These are phyloP conservation scores for Poliocrania exsul DNA, from an alignment of 2,797 vertebrate genomes.

Conservation along the genomic window DNA sequence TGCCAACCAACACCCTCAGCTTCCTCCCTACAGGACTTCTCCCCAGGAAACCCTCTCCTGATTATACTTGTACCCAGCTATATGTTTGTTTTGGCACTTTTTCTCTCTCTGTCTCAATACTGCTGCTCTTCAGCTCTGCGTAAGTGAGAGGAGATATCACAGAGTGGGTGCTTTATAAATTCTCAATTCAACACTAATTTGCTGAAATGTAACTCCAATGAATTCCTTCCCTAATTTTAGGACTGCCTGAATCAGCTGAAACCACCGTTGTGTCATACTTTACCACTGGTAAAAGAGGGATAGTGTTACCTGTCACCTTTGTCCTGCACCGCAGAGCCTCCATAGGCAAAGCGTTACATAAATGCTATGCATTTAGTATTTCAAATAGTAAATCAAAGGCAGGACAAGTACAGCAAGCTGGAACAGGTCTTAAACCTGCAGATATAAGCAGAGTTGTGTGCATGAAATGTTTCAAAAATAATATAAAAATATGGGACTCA, in stretches of 20 bases:
- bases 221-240: background rate
- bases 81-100: background rate
- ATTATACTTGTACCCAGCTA: accelerated
- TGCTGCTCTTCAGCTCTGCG: background rate
- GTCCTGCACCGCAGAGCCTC: background rate
- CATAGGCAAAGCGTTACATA: background rate
- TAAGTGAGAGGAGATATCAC: background rate
- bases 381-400: slow-evolving; percentile 47
- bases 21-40: background rate
- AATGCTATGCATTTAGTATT: slow-evolving; percentile 23
- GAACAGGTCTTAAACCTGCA: slow-evolving; percentile 55
- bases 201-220: background rate
- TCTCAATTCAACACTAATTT: background rate
- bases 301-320: slow-evolving; percentile 23
- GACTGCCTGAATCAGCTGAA: background rate
- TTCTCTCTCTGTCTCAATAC: background rate
- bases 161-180: background rate
- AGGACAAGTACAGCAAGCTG: background rate
- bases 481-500: slow-evolving; percentile 27
- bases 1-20: background rate
- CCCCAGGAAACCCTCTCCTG: background rate
- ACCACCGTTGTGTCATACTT: background rate
- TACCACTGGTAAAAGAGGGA: slow-evolving; percentile 23
- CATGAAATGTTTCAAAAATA: background rate
- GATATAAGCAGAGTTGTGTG: background rate